Evolutionary conservation across 2,113 vertebrate species (phyloP).

Genomic region (human (Homo sapiens)): DNA sequence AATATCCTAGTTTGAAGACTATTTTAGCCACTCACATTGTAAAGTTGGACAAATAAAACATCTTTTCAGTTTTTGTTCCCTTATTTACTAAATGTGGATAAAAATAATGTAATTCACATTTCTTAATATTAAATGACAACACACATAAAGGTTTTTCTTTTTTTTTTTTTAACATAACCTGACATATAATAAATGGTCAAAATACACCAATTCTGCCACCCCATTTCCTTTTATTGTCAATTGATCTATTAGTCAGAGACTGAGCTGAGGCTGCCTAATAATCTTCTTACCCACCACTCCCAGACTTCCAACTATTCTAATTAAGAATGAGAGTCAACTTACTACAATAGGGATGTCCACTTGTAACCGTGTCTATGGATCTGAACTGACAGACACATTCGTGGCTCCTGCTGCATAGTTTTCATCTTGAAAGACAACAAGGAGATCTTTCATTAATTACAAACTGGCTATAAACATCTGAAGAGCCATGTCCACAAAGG

Average conservation of each 20-base stretch:
- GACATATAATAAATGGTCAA: background rate
- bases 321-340: background rate
- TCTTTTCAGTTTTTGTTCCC: background rate
- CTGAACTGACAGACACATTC: background rate
- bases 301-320: background rate
- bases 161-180: background rate
- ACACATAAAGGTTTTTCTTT: background rate
- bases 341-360: background rate
- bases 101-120: background rate
- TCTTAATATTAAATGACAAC: conserved; percentile 5
- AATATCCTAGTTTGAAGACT: background rate
- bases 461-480: background rate
- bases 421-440: background rate
- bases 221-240: background rate
- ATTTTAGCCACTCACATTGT: background rate
- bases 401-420: background rate
- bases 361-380: background rate
- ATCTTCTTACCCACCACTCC: background rate
- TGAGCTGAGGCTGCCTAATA: background rate
- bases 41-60: background rate
- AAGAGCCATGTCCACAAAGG: background rate
- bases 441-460: background rate
- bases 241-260: background rate
- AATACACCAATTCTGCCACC: background rate
- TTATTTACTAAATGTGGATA: background rate